Conservation (phyloP, 2,888 invertebrate species). For the Digitonthophagus gazella region DNA sequence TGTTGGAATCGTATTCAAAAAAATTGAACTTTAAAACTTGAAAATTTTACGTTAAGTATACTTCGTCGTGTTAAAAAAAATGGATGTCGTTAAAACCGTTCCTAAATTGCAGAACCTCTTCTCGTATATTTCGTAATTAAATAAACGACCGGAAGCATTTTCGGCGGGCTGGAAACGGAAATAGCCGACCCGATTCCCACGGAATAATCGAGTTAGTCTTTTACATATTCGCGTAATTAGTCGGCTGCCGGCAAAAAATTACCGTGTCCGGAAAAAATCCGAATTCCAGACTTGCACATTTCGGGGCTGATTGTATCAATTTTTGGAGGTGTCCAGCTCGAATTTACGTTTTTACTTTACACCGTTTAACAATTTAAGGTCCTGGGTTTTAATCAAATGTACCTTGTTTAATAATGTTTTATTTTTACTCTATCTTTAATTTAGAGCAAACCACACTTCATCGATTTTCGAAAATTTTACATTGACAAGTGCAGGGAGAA, state of each 20-base stretch:
- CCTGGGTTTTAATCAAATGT: neutral
- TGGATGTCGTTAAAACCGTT: neutral
- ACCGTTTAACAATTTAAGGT: neutral
- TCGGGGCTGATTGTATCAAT: neutral
- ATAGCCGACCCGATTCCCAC: neutral
- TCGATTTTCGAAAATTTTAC: too few relatives aligned
- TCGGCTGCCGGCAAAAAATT: conserved; percentile 9
- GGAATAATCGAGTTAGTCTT: conserved; percentile 11
- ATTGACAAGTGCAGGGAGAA: too few relatives aligned
- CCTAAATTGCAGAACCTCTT: neutral
- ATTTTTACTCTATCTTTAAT: too few relatives aligned
- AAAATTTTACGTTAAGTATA: too few relatives aligned
- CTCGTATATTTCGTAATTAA: neutral
- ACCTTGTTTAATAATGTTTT: too few relatives aligned
- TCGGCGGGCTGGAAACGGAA: neutral
- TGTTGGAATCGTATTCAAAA: too few relatives aligned
- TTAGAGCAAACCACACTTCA: too few relatives aligned
- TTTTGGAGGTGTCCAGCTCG: neutral
- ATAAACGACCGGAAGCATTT: neutral
- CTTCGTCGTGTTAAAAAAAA: too few relatives aligned
- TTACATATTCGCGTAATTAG: conserved; percentile 12
- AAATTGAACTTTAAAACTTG: too few relatives aligned
- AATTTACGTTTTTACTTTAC: neutral
- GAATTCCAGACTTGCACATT: neutral
- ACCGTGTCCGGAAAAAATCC: neutral